These are phyloP conservation scores for Brachypteracias leptosomus DNA, from an alignment of 2,113 vertebrate species.

Conservation along the genomic window DNA sequence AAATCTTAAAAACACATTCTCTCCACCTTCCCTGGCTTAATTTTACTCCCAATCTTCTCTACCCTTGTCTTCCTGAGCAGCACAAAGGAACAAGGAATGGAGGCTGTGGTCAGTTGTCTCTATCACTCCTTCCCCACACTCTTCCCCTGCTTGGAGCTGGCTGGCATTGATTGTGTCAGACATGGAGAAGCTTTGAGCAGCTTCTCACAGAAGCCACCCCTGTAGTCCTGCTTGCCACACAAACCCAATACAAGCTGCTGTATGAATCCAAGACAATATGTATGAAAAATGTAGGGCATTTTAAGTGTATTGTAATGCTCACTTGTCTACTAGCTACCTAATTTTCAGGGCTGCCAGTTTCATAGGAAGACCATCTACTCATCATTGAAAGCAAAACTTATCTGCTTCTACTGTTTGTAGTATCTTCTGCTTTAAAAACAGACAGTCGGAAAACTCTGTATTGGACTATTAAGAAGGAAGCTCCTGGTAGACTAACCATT, in stretches of 20 bases:
- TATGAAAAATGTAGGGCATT: background rate
- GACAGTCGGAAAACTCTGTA: rapidly evolving
- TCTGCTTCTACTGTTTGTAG: background rate
- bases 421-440: background rate
- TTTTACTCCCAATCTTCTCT: background rate
- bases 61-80: background rate
- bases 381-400: background rate
- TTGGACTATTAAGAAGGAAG: background rate
- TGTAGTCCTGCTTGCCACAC: background rate
- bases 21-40: rapidly evolving
- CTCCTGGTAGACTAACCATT: background rate
- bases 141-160: background rate
- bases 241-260: background rate
- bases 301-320: background rate
- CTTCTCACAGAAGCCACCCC: background rate
- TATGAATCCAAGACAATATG: rapidly evolving
- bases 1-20: background rate
- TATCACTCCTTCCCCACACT: background rate
- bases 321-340: background rate
- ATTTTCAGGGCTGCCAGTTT: background rate
- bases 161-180: background rate
- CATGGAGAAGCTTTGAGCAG: background rate
- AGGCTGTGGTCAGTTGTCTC: background rate
- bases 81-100: background rate
- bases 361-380: background rate